Base-by-base conservation (phyloP, 2,888 invertebrate genomes). In the Agriopis leucophaearia region DNA sequence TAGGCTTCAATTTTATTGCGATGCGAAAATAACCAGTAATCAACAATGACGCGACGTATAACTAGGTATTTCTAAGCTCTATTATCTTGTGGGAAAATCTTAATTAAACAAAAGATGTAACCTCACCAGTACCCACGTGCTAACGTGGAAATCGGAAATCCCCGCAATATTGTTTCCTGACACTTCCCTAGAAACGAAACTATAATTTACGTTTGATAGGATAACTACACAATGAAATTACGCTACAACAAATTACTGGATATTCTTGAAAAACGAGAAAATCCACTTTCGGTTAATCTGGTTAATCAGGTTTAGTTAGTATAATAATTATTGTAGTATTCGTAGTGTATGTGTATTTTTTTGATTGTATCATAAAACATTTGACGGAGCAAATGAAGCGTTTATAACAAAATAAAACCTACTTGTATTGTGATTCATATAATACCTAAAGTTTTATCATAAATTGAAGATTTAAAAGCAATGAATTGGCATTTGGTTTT, bases 141-240 rank as follows among this genome's bases (percentile, higher is more conserved):
- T 47, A 54, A 64, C 84, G 84, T 88, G 87, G 86, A 88, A 90
- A 90, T 91, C 90, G 93, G 92, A 92, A 92, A 92, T 91, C 85
- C 92, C 91, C 80, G 84, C 76, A 79, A 88, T 88, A 88, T 89
- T 86, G 81, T 89, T 88, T 88, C 85, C 86, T 82, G 79, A 83
- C 80, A 86, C 83, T 89, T 91, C 85, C 87, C 79, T 82, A 82
- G 86, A 89, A 88, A 83, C 72, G 12, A 61, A 60, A 60, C 64
- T 55, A 74, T 74, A 71, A 72, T 73, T 75, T 57, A 70, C 64
- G 57, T 67, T 66, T 51, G 52, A 47, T 74, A 61, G 74, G 66
- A 81, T 79, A 81, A 78, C 82, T 59, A 79, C 77, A 87, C 86
- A 88, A 88, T 88, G 77, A 87, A 89, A 88, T 86, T 86, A 77